Evolutionary conservation across 2,113 vertebrate genomes (phyloP), one percentile per base, ranked within the genome.

Genomic region (Asarcornis scutulata): DNA sequence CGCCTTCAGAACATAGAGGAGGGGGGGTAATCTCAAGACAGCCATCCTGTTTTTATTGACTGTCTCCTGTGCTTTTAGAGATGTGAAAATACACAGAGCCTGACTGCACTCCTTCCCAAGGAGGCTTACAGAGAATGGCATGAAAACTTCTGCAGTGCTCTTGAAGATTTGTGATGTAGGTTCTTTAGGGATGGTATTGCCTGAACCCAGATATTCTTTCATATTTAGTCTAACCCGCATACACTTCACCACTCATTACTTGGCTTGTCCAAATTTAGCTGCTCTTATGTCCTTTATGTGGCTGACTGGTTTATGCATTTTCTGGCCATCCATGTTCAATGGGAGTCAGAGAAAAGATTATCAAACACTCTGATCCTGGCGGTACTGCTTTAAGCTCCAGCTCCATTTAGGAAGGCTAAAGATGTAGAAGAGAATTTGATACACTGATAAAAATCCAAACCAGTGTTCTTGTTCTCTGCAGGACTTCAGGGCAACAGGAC

Each of bases 31-130:
- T 97, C 97, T 97, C 96, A 93, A 97, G 97, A 92, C 96, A 97
- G 96, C 80, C 94, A 97, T 97, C 96, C 91, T 83, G 48, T 83
- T 97, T 97, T 97, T 96, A 97, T 96, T 94, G 95, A 89, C 94
- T 96, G 84, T 94, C 94, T 95, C 93, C 77, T 82, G 83, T 87
- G 92, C 94, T 94, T 95, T 96, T 44, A 94, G 92, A 95, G 96
- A 96, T 95, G 92, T 88, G 91, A 96, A 96, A 96, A 93, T 92
- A 82, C 76, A 50, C 75, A 5, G 83, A 95, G 78, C 46, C 90
- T 96, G 94, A 50, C 96, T 94, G 94, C 26, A 6, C 66, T 89
- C 44, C 83, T 93, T 96, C 81, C 93, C 80, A 75, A 83, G 84
- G 83, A 96, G 67, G 34, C 85, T 95, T 75, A 22, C 46, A 0